A percentile compares a stretch with the other conserved stretches of the same genome.
Evolutionary conservation across 2,797 vertebrate genomes (phyloP).

Genomic region (Dicrostonyx torquatus): DNA sequence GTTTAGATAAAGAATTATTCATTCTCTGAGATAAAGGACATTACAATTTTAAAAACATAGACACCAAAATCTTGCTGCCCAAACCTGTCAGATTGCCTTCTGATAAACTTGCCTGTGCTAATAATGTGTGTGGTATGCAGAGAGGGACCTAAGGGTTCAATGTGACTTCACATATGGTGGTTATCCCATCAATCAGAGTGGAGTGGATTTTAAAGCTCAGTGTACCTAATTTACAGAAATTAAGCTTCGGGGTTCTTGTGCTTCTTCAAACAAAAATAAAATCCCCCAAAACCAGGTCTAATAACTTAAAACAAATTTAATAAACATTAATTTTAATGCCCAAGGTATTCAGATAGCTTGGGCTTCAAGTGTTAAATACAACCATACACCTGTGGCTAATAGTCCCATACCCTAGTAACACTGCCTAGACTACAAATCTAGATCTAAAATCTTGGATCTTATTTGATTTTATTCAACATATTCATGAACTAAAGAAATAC

Average conservation of each 20-base stretch:
- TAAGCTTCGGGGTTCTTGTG: neutral
- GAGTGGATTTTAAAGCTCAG: slow-evolving; percentile 33
- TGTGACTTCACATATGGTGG: neutral
- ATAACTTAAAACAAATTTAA: slow-evolving; percentile 52
- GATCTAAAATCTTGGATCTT: slow-evolving; percentile 27
- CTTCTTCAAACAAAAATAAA: neutral
- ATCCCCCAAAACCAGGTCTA: neutral
- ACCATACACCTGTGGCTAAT: neutral
- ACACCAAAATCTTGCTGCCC: neutral
- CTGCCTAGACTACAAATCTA: neutral
- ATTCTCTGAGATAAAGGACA: slow-evolving; percentile 3
- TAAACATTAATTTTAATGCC: slow-evolving; percentile 20
- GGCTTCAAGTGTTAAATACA: neutral
- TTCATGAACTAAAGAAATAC: neutral
- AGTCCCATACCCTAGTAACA: neutral
- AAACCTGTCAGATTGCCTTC: neutral
- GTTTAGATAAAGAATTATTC: slow-evolving; percentile 1
- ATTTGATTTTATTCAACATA: slow-evolving; percentile 7
- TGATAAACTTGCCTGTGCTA: neutral
- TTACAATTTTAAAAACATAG: slow-evolving; percentile 5
- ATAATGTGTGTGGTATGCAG: neutral
- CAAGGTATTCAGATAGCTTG: neutral
- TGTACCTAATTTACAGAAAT: neutral
- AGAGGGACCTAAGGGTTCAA: neutral
- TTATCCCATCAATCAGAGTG: neutral